A percentile compares a stretch with the other conserved stretches of the same genome.
Evolutionary conservation across 2,113 vertebrate genomes (phyloP).

Genomic region (Pachyramphus minor): DNA sequence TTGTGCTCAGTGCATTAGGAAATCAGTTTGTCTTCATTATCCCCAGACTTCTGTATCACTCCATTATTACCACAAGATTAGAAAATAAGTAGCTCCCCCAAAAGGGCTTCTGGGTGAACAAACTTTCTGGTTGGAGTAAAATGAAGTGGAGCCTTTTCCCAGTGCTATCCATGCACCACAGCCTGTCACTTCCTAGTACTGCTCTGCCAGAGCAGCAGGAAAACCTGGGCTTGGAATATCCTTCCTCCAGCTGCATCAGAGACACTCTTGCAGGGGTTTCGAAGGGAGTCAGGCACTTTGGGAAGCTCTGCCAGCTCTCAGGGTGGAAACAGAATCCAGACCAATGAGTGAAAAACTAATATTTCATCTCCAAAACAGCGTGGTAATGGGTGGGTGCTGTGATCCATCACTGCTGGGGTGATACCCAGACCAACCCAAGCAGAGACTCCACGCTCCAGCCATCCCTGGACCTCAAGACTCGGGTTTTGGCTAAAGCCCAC

Average conservation of each 20-base stretch:
- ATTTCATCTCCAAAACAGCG: not conserved
- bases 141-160: not conserved
- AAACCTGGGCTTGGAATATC: not conserved
- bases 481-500: not conserved
- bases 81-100: constrained; percentile 65
- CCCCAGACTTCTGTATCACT: not conserved
- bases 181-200: rapidly evolving
- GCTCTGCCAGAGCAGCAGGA: not conserved
- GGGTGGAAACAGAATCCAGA: not conserved
- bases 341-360: not conserved
- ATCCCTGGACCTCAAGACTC: not conserved
- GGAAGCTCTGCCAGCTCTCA: not conserved
- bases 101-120: constrained; percentile 54
- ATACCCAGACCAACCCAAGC: not conserved
- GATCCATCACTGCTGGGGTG: not conserved
- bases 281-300: rapidly evolving
- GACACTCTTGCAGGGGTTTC: rapidly evolving
- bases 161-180: rapidly evolving
- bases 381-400: not conserved
- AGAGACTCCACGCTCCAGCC: rapidly evolving
- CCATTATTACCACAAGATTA: not conserved
- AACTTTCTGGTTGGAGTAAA: not conserved
- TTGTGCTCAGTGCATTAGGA: not conserved
- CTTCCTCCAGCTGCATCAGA: not conserved
- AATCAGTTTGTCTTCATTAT: constrained; percentile 44